Evolutionary conservation across 2,113 vertebrate genomes (phyloP).

Genomic region (Emberiza fucata): DNA sequence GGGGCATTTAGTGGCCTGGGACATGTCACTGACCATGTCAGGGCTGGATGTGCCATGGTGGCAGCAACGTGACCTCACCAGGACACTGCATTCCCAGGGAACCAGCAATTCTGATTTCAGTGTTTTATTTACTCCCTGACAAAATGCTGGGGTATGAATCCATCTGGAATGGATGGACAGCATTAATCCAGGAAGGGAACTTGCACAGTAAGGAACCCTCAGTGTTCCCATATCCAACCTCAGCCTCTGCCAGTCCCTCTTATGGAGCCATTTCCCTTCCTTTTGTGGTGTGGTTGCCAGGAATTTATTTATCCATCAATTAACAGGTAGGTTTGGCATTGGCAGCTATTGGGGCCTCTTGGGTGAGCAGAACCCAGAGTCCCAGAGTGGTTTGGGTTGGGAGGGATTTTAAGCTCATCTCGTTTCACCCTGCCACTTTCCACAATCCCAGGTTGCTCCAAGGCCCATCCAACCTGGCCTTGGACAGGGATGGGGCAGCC

Average conservation of each 20-base stretch:
- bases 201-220: no score
- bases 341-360: rapidly evolving
- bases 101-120: neutral
- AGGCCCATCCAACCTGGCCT: rapidly evolving
- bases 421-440: neutral
- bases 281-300: neutral
- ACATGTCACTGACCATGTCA: rapidly evolving
- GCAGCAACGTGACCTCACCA: rapidly evolving
- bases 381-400: neutral
- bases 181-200: neutral
- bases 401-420: neutral
- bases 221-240: rapidly evolving
- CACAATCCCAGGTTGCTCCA: neutral
- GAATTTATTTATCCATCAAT: neutral
- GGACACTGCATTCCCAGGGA: rapidly evolving
- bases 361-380: neutral
- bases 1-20: neutral
- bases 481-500: neutral
- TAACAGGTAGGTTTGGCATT: neutral
- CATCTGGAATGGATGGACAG: neutral
- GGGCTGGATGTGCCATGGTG: rapidly evolving
- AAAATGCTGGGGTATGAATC: neutral
- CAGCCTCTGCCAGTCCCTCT: rapidly evolving
- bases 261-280: rapidly evolving
- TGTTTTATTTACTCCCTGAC: neutral